phyloP scores from a whole-genome alignment of 2,113 vertebrate species.

The Thoracochromis brauschi region DNA sequence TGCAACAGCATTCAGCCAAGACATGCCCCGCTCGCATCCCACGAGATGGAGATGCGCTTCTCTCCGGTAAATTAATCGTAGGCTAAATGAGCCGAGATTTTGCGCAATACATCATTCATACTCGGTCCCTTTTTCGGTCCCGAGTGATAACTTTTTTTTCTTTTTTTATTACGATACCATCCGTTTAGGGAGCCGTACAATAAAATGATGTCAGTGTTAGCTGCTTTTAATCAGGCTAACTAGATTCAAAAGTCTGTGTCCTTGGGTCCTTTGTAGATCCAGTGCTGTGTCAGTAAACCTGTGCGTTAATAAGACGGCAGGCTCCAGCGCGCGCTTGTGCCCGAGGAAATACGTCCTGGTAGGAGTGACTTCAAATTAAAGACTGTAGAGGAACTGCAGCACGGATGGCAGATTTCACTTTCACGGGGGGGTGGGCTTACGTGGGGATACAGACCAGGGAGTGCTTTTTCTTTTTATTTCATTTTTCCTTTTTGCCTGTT shows the following conservation, averaged over 20 bases:
- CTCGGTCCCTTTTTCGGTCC: background rate
- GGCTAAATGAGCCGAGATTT: constrained; percentile 24
- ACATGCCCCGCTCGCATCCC: constrained; percentile 3
- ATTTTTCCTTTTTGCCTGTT: background rate
- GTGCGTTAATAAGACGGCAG: background rate
- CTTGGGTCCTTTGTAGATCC: background rate
- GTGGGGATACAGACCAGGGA: background rate
- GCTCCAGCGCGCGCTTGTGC: background rate
- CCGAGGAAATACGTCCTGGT: background rate
- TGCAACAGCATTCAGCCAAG: background rate
- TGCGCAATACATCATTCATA: constrained; percentile 38
- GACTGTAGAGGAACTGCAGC: constrained; percentile 20
- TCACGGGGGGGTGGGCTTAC: background rate
- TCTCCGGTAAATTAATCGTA: constrained; percentile 1
- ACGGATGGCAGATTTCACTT: background rate
- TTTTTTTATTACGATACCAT: background rate
- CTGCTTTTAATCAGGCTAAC: background rate
- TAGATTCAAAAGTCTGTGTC: background rate
- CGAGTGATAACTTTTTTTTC: constrained; percentile 18
- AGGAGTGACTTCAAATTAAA: constrained; percentile 26
- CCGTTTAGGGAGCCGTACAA: background rate
- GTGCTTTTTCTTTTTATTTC: background rate
- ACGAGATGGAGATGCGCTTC: constrained; percentile 18
- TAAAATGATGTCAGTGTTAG: background rate
- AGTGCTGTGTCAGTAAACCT: background rate